These are phyloP conservation scores for Nemapogon koenigi DNA, from an alignment of 2,888 invertebrate species.

Conservation along the genomic window DNA sequence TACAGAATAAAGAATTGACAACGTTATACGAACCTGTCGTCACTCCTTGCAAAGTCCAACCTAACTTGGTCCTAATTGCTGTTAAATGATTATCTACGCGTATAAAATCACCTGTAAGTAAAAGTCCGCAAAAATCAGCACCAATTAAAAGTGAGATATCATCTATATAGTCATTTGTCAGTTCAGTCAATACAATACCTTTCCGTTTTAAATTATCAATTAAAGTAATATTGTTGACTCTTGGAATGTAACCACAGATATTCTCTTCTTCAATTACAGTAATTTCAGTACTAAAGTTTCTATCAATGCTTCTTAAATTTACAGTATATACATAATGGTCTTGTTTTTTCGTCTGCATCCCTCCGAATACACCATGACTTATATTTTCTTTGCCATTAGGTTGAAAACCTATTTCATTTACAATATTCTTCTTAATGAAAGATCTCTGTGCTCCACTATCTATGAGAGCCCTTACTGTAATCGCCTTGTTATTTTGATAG, in stretches of 20 bases:
- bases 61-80: constrained; percentile 5
- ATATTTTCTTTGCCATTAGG: neutral
- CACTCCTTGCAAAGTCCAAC: constrained; percentile 4
- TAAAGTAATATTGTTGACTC: neutral
- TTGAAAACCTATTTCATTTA: neutral
- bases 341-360: neutral
- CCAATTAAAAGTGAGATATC: constrained; percentile 3
- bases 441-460: constrained; percentile 4
- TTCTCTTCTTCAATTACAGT: neutral
- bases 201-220: neutral
- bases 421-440: neutral
- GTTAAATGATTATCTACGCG: neutral
- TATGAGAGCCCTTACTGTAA: no score
- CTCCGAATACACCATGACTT: constrained; percentile 1
- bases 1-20: neutral
- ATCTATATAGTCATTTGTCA: neutral
- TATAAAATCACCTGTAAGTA: neutral
- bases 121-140: constrained; percentile 1
- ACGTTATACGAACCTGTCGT: constrained; percentile 1
- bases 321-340: neutral
- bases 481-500: no score
- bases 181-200: neutral
- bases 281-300: neutral
- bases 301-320: constrained; percentile 1
- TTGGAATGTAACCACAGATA: constrained; percentile 2